Evolutionary conservation across 1,140 invertebrate genomes (phyloP).

Genomic region (Drosophila sp.): DNA sequence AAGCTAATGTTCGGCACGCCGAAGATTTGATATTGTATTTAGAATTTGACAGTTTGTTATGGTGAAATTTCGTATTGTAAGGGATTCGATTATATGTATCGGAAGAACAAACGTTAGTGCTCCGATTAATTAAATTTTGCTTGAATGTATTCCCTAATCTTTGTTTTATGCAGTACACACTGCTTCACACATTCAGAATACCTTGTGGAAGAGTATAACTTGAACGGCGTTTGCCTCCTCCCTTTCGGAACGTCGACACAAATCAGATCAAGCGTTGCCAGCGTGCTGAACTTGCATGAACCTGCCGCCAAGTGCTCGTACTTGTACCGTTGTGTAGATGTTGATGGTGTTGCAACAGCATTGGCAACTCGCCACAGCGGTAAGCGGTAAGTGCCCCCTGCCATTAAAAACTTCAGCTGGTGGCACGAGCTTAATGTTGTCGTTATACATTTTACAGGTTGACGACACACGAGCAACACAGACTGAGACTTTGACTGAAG

Average conservation of each 20-base stretch:
- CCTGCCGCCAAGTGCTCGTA: slow-evolving; percentile 56
- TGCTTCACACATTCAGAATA: too few relatives aligned
- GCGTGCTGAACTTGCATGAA: slow-evolving; percentile 71
- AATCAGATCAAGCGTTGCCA: slow-evolving; percentile 72
- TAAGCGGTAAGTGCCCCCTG: slow-evolving; percentile 42
- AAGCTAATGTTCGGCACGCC: too few relatives aligned
- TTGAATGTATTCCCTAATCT: too few relatives aligned
- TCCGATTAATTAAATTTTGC: too few relatives aligned
- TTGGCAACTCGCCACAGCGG: slow-evolving; percentile 8
- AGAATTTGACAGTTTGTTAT: too few relatives aligned
- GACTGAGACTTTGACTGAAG: not conserved
- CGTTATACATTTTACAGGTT: slow-evolving; percentile 82
- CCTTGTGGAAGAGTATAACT: too few relatives aligned
- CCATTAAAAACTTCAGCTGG: slow-evolving; percentile 60
- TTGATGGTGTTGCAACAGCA: slow-evolving; percentile 64
- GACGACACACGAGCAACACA: slow-evolving; percentile 55
- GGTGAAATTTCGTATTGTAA: too few relatives aligned
- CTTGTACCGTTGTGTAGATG: slow-evolving; percentile 63
- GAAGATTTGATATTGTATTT: too few relatives aligned
- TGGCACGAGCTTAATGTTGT: slow-evolving; percentile 84
- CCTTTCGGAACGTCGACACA: slow-evolving; percentile 39
- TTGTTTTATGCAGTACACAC: too few relatives aligned
- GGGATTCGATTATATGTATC: too few relatives aligned
- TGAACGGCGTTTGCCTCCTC: slow-evolving; percentile 6
- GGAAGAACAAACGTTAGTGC: too few relatives aligned